These are phyloP conservation scores for Callipepla squamata DNA, from an alignment of 2,113 vertebrate species.

Conservation along the genomic window DNA sequence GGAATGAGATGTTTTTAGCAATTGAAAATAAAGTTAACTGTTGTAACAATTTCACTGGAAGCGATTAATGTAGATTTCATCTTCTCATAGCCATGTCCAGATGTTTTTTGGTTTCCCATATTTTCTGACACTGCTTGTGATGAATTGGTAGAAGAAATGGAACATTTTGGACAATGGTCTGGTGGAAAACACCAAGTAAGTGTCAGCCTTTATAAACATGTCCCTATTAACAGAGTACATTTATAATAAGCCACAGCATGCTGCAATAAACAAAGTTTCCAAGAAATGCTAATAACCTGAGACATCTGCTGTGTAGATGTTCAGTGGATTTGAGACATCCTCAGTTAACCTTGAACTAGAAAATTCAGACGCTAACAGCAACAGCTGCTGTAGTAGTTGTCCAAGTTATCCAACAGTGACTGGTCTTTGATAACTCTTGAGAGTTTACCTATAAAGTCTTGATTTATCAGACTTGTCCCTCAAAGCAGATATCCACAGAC, in stretches of 20 bases:
- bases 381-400: background rate
- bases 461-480: background rate
- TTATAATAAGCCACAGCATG: background rate
- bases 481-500: background rate
- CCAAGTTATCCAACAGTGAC: background rate
- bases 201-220: background rate
- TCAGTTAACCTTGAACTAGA: background rate
- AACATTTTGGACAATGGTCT: conserved; percentile 93
- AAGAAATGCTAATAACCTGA: background rate
- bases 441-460: background rate
- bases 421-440: background rate
- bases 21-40: background rate
- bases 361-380: background rate
- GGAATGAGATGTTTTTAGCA: background rate
- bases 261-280: background rate
- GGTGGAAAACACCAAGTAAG: conserved; percentile 92
- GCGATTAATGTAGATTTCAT: background rate
- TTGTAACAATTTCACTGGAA: background rate
- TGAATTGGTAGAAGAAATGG: conserved; percentile 95
- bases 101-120: conserved; percentile 99
- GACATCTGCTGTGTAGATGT: background rate
- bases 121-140: conserved; percentile 92
- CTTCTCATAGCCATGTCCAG: conserved; percentile 89
- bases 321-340: background rate
- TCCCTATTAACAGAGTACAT: background rate